Evolutionary conservation across 2,888 invertebrate species (phyloP).

Genomic region (Torymus auratus): DNA sequence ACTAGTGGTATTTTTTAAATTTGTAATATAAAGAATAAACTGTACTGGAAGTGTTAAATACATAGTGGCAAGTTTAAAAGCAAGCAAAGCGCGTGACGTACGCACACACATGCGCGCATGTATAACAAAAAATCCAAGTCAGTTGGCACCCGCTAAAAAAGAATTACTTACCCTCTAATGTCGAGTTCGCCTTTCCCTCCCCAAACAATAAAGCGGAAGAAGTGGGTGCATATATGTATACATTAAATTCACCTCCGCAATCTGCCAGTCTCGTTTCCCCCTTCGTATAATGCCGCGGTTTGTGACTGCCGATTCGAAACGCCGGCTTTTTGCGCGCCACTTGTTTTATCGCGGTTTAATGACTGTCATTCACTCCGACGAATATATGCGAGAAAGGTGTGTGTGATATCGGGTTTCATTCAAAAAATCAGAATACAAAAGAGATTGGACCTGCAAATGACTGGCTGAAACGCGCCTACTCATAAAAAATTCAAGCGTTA

Average conservation of each 20-base stretch:
- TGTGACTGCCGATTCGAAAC: neutral
- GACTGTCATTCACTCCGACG: conserved; percentile 3
- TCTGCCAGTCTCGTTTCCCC: neutral
- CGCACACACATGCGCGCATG: too few relatives aligned
- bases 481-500: too few relatives aligned
- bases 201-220: conserved; percentile 14
- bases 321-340: neutral
- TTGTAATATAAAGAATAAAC: too few relatives aligned
- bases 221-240: neutral
- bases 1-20: too few relatives aligned
- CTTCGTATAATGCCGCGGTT: neutral
- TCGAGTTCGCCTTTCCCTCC: too few relatives aligned
- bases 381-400: neutral
- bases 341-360: conserved; percentile 1
- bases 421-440: neutral
- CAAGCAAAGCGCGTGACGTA: too few relatives aligned
- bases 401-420: neutral
- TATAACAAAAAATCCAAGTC: too few relatives aligned
- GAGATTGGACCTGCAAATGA: neutral
- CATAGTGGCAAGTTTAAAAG: too few relatives aligned
- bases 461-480: too few relatives aligned
- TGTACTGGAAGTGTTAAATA: too few relatives aligned
- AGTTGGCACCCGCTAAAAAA: too few relatives aligned
- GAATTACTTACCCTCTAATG: too few relatives aligned
- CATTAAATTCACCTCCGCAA: neutral